Evolutionary conservation across 2,888 invertebrate species (phyloP).

Genomic region (Cephus runcator): DNA sequence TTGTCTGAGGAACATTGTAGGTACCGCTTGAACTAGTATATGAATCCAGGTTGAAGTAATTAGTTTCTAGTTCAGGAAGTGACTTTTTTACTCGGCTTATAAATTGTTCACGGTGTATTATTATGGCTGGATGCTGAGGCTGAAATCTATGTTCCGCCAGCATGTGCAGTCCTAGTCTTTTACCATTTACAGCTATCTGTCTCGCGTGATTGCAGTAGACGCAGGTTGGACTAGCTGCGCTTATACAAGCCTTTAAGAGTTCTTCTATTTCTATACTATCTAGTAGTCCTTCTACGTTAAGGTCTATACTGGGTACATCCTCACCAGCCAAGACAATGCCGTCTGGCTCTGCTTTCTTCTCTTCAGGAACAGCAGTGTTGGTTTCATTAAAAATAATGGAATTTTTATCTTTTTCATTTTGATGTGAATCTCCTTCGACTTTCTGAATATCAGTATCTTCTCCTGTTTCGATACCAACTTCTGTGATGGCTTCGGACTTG

Average conservation of each 20-base stretch:
- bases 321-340: constrained; percentile 70
- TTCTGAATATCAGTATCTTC: constrained; percentile 12
- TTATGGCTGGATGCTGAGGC: constrained; percentile 62
- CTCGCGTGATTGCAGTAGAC: constrained; percentile 89
- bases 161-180: constrained; percentile 82
- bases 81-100: constrained; percentile 74
- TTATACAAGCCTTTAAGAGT: constrained; percentile 79
- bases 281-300: constrained; percentile 79
- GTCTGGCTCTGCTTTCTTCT: constrained; percentile 42
- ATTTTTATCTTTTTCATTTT: constrained; percentile 10
- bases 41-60: constrained; percentile 79
- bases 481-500: constrained; percentile 19
- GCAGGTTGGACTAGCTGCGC: constrained; percentile 76
- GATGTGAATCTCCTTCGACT: constrained; percentile 51
- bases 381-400: constrained; percentile 2
- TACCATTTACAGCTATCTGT: constrained; percentile 85
- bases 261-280: constrained; percentile 80
- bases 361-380: not conserved
- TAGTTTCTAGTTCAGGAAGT: constrained; percentile 71
- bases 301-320: constrained; percentile 75
- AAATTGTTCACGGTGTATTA: constrained; percentile 67
- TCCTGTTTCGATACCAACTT: not conserved
- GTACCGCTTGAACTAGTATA: constrained; percentile 73
- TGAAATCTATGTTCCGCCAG: constrained; percentile 82
- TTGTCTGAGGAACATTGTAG: constrained; percentile 69